Conservation (phyloP, 1,140 invertebrate genomes). For the Tetramorium simillimum region DNA sequence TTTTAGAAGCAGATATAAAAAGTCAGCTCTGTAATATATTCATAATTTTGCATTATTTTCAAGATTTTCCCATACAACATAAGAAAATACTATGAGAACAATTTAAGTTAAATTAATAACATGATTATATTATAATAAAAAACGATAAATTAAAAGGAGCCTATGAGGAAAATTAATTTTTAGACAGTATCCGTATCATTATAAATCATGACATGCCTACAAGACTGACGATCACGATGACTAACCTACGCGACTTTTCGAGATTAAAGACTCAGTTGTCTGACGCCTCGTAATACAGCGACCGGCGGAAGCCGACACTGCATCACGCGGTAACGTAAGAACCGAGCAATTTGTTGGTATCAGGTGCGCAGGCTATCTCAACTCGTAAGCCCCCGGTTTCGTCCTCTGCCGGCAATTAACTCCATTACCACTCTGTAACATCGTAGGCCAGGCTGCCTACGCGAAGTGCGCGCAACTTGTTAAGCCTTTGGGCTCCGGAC, state of each 20-base stretch:
- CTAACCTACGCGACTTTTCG: background rate
- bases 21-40: background rate
- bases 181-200: background rate
- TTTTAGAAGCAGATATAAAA: background rate
- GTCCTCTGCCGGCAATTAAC: slow-evolving; percentile 81
- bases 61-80: background rate
- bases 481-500: slow-evolving; percentile 81
- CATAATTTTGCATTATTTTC: background rate
- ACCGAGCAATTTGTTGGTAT: slow-evolving; percentile 84
- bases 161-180: background rate
- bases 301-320: slow-evolving; percentile 48
- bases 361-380: slow-evolving; percentile 82
- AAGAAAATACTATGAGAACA: background rate
- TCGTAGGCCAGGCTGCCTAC: slow-evolving; percentile 76
- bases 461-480: slow-evolving; percentile 79
- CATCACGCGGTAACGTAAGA: slow-evolving; percentile 78
- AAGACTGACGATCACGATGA: slow-evolving; percentile 19
- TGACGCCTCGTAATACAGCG: slow-evolving; percentile 54
- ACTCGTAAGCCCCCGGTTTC: slow-evolving; percentile 82
- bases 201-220: slow-evolving; percentile 22
- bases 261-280: slow-evolving; percentile 57
- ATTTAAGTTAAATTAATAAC: background rate
- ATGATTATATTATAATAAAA: background rate
- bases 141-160: background rate
- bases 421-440: slow-evolving; percentile 85